Conservation (phyloP, 1,140 invertebrate species). For the Danaus plexippus region DNA sequence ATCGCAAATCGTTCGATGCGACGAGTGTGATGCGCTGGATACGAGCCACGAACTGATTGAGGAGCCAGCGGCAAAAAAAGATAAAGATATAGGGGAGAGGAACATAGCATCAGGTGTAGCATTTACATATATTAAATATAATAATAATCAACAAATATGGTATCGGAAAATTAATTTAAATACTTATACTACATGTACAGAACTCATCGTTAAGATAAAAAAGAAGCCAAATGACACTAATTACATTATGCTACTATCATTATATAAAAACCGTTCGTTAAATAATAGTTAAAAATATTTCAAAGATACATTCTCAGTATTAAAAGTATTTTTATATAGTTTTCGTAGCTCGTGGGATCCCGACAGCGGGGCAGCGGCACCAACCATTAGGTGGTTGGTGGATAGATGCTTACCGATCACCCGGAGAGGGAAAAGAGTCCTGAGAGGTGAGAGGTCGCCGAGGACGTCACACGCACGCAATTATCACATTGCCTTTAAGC, state of each 20-base stretch:
- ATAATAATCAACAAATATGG: no score
- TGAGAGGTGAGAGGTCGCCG: constrained; percentile 9
- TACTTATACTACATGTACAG: no score
- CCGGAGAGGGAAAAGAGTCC: constrained; percentile 8
- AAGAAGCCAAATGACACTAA: no score
- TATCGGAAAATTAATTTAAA: no score
- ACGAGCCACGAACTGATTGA: constrained; percentile 20
- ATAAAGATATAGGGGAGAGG: no score
- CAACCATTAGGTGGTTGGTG: constrained; percentile 25
- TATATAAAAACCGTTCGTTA: no score
- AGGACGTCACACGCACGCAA: constrained; percentile 12
- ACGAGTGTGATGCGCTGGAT: constrained; percentile 18
- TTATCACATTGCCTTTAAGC: constrained; percentile 21
- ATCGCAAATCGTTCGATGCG: constrained; percentile 43
- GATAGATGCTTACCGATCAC: constrained; percentile 10
- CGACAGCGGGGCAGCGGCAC: constrained; percentile 18
- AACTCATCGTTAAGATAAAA: no score
- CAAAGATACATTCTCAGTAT: not conserved
- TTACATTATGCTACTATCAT: no score
- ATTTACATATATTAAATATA: no score
- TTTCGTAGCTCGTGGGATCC: constrained; percentile 19
- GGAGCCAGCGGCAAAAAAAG: not conserved
- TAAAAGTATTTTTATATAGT: not conserved
- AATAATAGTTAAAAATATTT: constrained; percentile 1
- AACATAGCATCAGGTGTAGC: no score